phyloP scores from a whole-genome alignment of 2,113 vertebrate genomes.

The Hyaena hyaena region DNA sequence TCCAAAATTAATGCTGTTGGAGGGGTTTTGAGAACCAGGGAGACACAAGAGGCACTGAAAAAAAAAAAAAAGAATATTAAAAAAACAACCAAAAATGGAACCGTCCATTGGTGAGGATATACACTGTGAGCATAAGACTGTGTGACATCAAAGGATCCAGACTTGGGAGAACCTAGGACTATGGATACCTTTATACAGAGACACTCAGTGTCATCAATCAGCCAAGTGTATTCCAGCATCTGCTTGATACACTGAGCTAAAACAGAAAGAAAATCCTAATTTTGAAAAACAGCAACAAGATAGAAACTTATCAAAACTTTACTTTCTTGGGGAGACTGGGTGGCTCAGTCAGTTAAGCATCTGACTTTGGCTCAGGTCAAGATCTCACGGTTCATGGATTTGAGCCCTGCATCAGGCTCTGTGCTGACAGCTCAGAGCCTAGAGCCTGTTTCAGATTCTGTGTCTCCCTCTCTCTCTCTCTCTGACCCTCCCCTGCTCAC shows the following conservation, averaged over 20 bases:
- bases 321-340: neutral
- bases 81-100: neutral
- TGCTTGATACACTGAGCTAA: neutral
- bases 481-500: too few species aligned
- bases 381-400: too few species aligned
- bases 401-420: too few species aligned
- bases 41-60: conserved; percentile 90
- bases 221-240: neutral
- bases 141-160: neutral
- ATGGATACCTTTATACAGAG: neutral
- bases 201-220: too few species aligned
- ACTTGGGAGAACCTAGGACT: too few species aligned
- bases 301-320: neutral
- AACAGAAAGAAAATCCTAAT: conserved; percentile 16
- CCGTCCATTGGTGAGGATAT: neutral
- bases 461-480: too few species aligned
- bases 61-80: conserved; percentile 63
- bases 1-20: conserved; percentile 87
- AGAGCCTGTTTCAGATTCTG: too few species aligned
- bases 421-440: too few species aligned
- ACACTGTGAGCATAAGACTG: neutral
- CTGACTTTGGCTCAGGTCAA: too few species aligned
- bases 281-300: neutral
- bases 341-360: too few species aligned
- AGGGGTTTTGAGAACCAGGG: conserved; percentile 86